Percentiles rank a stretch among this genome's conserved stretches.
Conservation (phyloP, 2,797 vertebrate species). For the Muscicapa comitata region DNA sequence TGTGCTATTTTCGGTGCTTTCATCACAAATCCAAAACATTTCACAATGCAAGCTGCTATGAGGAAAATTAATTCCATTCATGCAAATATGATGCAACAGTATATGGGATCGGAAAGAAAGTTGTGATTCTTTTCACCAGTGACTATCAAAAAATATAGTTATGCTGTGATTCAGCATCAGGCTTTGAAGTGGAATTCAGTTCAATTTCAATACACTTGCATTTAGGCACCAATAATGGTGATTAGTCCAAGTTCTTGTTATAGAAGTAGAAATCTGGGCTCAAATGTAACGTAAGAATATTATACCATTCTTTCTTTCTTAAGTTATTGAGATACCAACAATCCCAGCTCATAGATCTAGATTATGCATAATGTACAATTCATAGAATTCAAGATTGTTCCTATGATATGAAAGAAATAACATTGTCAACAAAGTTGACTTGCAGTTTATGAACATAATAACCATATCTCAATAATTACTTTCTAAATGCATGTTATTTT, state of each 20-base stretch:
- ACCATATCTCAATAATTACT: background rate
- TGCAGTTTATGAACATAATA: background rate
- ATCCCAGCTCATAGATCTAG: accelerated
- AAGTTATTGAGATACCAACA: background rate
- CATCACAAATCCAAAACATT: background rate
- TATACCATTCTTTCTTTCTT: too few species aligned
- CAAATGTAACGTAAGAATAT: background rate
- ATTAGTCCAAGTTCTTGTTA: background rate
- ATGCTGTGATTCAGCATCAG: background rate
- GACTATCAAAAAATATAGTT: background rate
- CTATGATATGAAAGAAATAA: background rate
- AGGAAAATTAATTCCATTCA: background rate
- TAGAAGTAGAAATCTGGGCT: background rate
- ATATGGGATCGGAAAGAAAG: background rate
- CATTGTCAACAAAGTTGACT: background rate
- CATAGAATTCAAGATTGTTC: background rate
- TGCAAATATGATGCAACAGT: accelerated
- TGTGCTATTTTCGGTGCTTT: background rate
- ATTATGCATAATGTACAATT: background rate
- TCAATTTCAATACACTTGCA: background rate
- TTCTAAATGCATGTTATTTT: background rate
- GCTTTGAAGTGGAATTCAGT: background rate
- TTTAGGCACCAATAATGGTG: background rate
- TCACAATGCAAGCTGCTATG: too few species aligned
- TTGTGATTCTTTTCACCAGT: background rate